These are phyloP conservation scores for Whitmania pigra DNA, from an alignment of 1,140 invertebrate species.

Conservation along the genomic window DNA sequence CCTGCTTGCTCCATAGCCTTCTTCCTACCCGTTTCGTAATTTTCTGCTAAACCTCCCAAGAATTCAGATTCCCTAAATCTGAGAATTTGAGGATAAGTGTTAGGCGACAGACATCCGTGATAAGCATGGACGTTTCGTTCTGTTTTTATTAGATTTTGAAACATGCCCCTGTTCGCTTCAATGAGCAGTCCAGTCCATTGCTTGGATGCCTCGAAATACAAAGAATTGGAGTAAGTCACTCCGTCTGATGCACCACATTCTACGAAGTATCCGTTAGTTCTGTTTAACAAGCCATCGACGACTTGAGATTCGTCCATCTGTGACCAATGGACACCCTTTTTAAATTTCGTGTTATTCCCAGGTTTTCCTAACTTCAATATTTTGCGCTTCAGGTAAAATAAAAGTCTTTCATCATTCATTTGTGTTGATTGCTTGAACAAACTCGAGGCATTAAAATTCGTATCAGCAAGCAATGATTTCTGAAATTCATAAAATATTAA, in stretches of 20 bases:
- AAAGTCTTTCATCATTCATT: no score
- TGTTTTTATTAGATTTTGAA: constrained; percentile 39
- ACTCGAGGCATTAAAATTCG: no score
- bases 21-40: background rate
- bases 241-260: constrained; percentile 51
- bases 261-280: constrained; percentile 46
- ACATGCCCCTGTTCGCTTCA: constrained; percentile 55
- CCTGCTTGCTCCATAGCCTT: background rate
- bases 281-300: constrained; percentile 21
- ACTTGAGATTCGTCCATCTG: constrained; percentile 18
- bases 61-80: constrained; percentile 15
- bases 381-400: no score
- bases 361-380: no score
- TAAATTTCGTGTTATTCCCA: no score
- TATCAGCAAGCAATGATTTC: no score
- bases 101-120: constrained; percentile 29
- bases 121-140: constrained; percentile 33
- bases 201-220: constrained; percentile 56
- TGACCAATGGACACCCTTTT: background rate
- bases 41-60: background rate
- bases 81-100: constrained; percentile 26
- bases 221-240: constrained; percentile 50
- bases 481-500: no score
- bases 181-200: constrained; percentile 61
- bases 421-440: no score